phyloP scores from a whole-genome alignment of 1,140 invertebrate species.

The Phymastichus coffea region DNA sequence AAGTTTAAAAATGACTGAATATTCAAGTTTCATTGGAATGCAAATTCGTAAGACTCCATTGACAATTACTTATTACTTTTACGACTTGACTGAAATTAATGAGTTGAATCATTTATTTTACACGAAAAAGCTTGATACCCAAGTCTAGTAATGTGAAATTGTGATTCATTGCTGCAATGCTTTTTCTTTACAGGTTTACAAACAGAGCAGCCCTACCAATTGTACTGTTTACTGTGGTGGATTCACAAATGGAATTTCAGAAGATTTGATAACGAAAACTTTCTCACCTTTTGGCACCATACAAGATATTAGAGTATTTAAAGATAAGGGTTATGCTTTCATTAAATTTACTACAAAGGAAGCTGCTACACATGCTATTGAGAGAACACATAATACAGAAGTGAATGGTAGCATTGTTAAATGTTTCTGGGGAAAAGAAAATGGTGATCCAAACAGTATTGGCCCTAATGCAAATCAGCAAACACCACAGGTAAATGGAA shows the following conservation, averaged over 20 bases:
- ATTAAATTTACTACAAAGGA: slow-evolving; percentile 98
- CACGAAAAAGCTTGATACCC: too few species aligned
- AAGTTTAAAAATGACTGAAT: too few species aligned
- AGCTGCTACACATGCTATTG: slow-evolving; percentile 94
- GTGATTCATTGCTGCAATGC: too few species aligned
- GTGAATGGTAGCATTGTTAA: slow-evolving; percentile 95
- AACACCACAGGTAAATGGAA: slow-evolving; percentile 54
- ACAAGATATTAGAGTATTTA: slow-evolving; percentile 96
- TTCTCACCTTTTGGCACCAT: slow-evolving; percentile 94
- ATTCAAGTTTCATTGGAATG: too few species aligned
- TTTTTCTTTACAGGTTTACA: slow-evolving; percentile 71
- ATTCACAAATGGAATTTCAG: slow-evolving; percentile 88
- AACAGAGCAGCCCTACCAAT: slow-evolving; percentile 97
- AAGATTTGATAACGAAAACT: slow-evolving; percentile 94
- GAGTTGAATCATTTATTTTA: too few species aligned
- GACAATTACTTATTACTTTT: too few species aligned
- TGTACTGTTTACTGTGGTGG: slow-evolving; percentile 99
- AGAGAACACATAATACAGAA: slow-evolving; percentile 94
- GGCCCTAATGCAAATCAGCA: slow-evolving; percentile 58
- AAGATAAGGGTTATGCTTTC: slow-evolving; percentile 99
- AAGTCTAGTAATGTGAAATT: too few species aligned
- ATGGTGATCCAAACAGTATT: slow-evolving; percentile 71
- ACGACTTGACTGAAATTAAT: too few species aligned
- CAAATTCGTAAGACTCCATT: too few species aligned
- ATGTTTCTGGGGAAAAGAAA: slow-evolving; percentile 99